Evolutionary conservation across 2,113 vertebrate species (phyloP).

Genomic region (Fulmarus glacialis): DNA sequence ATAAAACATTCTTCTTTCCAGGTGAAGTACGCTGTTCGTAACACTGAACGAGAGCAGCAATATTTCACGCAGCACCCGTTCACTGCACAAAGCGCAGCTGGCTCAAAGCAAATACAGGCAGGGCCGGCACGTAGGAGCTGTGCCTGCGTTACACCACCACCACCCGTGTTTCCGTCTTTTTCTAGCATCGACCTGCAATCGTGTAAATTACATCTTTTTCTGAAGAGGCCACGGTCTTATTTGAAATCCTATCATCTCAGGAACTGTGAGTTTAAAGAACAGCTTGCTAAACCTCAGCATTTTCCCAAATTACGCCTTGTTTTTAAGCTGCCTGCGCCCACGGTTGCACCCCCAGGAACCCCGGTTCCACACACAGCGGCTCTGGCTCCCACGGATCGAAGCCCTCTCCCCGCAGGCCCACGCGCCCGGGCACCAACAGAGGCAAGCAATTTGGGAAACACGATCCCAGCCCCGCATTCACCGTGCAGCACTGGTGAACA

Average conservation of each 20-base stretch:
- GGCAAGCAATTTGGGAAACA: not conserved
- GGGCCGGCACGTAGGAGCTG: not conserved
- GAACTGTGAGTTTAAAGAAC: not conserved
- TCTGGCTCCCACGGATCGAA: not conserved
- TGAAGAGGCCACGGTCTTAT: not conserved
- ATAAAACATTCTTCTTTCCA: not conserved
- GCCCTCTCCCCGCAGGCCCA: not conserved
- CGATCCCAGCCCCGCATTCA: not conserved
- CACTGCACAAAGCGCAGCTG: no score
- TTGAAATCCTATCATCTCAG: not conserved
- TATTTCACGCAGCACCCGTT: not conserved
- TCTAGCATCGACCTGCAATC: not conserved
- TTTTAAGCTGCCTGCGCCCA: not conserved
- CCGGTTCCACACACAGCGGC: not conserved
- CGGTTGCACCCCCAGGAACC: not conserved
- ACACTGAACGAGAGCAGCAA: no score
- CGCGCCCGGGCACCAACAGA: not conserved
- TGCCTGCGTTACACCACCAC: fast-evolving
- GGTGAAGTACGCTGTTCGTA: not conserved
- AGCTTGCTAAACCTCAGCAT: not conserved
- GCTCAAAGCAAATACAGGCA: not conserved
- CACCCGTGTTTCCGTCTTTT: not conserved
- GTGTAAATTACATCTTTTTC: not conserved
- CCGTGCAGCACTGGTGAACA: not conserved
- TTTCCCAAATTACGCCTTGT: not conserved